Base-by-base conservation (phyloP, 2,113 vertebrate species). In the Lynx canadensis region DNA sequence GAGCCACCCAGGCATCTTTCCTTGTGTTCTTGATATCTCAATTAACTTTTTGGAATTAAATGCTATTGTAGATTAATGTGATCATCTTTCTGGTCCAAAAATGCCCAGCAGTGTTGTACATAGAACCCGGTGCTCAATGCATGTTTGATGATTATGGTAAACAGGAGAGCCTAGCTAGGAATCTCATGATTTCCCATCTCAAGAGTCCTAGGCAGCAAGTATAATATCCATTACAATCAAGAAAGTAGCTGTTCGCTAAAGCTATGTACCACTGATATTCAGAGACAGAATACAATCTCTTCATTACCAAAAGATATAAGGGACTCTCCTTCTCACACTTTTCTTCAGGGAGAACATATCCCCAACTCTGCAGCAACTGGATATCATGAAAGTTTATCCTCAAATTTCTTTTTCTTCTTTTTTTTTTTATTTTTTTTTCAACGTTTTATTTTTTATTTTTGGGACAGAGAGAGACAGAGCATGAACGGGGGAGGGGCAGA, bases 221-320 rank as follows among this genome's bases (percentile, higher is more conserved):
- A 8, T 19, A 71, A 71, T 82, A 81, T 66, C 18, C 23, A 52
- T 60, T 86, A n/a, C 1, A 29, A 33, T 80, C 15, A 45, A 93
- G 66, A 93, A 93, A 89, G 33, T 15, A 90, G 31, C 8, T 68
- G 79, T 97, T 84, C 5, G 68, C 45, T 89, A 83, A 89, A 83
- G 68, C 31, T n/a, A 33, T 14, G 8, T n/a, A 50, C 27, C n/a
- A 55, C 73, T 57, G 52, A 87, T 74, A 36, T 31, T 33, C 9
- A 31, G 21, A 93, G 57, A 57, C 0, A 27, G 38, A 31, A 41
- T 1, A 45, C 5, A n/a, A 63, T 48, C 3, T 79, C 36, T 91
- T 81, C 50, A 69, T 45, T 93, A 48, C 41, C 52, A 27, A 21
- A 84, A 69, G 25, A 29, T 14, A n/a, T 1, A 91, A 78, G 23